Evolutionary conservation across 2,113 vertebrate genomes (phyloP), one percentile per base, ranked within the genome.

Genomic region (Hemichromis elongatus): DNA sequence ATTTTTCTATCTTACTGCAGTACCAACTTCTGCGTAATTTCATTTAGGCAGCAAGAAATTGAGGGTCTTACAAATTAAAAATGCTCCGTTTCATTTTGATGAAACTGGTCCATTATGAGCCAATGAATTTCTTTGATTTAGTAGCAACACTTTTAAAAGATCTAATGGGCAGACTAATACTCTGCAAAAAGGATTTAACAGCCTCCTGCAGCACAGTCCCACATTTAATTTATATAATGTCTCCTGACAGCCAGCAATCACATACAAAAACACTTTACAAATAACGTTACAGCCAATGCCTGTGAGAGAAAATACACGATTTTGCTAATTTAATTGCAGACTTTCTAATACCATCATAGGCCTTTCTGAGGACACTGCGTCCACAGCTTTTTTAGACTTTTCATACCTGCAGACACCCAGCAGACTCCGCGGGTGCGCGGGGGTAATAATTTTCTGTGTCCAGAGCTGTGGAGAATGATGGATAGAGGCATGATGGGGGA

Each of bases 381-480:
- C 47, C 13, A 50, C 7, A 77, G 55, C 10, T 77, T 83, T 84
- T 79, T 9, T 40, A 14, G 35, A 59, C 35, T 75, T 68, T 75
- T 7, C 9, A 77, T 80, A 63, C 54, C 37, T 47, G 75, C 55
- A 77, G 75, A 82, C 33, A 68, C 24, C 63, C 79, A 47, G 28
- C 52, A 84, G 59, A 88, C 84, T 87, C 82, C 66, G 77, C 11
- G 9, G 59, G 86, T 45, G 42, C 68, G 87, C 24, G 35, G 83
- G 85, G 75, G 84, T 83, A 88, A 93, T 93, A 77, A 94, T 92
- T 85, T 84, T 81, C 82, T 90, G 83, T 86, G 80, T 91, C 91
- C 89, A 88, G 88, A 91, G 85, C 88, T 81, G 83, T 81, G 77
- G 84, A 84, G 86, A 89, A 68, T 89, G 87, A 93, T 63, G 82